Conservation (phyloP, 2,113 vertebrate genomes). For the Aptenodytes forsteri region DNA sequence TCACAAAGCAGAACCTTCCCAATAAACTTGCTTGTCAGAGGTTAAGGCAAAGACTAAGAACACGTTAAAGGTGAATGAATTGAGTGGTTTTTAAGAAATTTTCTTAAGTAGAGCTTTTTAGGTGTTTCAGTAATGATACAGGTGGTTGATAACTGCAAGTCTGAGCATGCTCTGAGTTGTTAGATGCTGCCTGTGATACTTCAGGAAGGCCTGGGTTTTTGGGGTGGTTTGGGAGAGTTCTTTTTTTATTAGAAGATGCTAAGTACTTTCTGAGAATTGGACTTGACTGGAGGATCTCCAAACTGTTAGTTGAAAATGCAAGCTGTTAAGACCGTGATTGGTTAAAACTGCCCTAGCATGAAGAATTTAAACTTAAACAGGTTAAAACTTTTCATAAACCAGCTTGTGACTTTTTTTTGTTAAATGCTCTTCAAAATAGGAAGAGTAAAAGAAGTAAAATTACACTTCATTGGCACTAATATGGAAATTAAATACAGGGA, state of each 20-base stretch:
- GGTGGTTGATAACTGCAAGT: background rate
- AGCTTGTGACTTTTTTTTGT: background rate
- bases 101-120: background rate
- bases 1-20: background rate
- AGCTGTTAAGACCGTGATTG: background rate
- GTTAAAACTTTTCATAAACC: background rate
- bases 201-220: background rate
- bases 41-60: background rate
- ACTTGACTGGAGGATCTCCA: background rate
- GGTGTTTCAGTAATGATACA: background rate
- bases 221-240: background rate
- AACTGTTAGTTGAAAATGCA: background rate
- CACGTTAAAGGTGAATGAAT: background rate
- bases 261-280: background rate
- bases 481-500: background rate
- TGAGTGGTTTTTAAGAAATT: background rate
- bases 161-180: background rate
- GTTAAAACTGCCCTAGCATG: background rate
- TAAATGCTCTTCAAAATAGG: background rate
- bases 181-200: background rate
- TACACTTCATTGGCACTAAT: background rate
- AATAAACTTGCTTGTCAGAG: background rate
- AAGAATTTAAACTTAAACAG: background rate
- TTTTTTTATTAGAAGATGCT: background rate
- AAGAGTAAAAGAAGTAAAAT: background rate